Evolutionary conservation across 2,113 vertebrate genomes (phyloP), one percentile per base, ranked within the genome.

Genomic region (Pao palembangensis): DNA sequence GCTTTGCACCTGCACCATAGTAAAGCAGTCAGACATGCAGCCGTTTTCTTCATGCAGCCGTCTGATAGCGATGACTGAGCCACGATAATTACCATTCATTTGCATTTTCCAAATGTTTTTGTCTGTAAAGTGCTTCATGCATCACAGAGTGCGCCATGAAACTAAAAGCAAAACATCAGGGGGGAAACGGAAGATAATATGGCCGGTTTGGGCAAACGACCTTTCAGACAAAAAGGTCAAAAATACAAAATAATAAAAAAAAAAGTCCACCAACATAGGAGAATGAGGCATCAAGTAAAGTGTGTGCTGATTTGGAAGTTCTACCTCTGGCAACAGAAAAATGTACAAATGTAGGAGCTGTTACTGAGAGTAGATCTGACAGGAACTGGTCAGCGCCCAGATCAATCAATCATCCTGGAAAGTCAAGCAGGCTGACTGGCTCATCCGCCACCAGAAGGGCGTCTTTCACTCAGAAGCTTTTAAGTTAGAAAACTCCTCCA

Each of bases 241-340:
- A 84, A 78, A 86, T 69, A 64, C 73, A 61, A 80, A 83, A 23
- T 31, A 12, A 21, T 19, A 19, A 20, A 20, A 42, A 41, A 56
- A 57, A 44, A 74, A 55, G 53, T 67, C 74, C 79, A 67, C 71
- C 71, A 82, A 89, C 54, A 46, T 13, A 87, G 87, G 54, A 78
- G 48, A 75, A 82, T 79, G 77, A 89, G 70, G 78, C 70, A 65
- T 80, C 62, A 82, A 77, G 81, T 81, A 76, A 71, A 62, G 70
- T 63, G 58, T 73, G 80, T 81, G 80, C 82, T 87, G 87, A 88
- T 89, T 89, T 89, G 87, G 85, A 89, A 86, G 79, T 64, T 78
- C 55, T 50, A 79, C 85, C 62, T 80, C 67, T 68, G 75, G 78
- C 71, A 69, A 55, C 75, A 72, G 67, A 67, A 74, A 79, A 46